phyloP scores from a whole-genome alignment of 2,113 vertebrate species.

The Rousettus leschenaultii region DNA sequence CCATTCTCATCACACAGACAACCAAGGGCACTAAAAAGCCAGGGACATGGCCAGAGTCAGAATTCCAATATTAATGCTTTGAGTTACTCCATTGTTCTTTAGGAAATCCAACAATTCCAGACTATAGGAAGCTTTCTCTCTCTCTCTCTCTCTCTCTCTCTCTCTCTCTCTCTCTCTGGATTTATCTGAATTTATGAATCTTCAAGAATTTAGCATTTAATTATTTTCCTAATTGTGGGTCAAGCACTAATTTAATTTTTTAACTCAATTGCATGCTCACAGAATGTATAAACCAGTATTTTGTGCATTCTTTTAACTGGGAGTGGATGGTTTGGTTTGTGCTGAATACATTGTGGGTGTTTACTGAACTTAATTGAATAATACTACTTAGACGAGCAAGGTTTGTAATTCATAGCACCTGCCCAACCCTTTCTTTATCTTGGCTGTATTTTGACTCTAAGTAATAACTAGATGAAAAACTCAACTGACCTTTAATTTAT shows the following conservation, averaged over 20 bases:
- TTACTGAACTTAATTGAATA: not conserved
- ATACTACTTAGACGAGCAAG: not conserved
- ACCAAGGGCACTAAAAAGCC: not conserved
- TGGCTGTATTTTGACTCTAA: not conserved
- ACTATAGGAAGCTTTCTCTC: not conserved
- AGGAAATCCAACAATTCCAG: not conserved
- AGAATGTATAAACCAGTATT: not conserved
- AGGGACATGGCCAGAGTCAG: not conserved
- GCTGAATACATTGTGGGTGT: not conserved
- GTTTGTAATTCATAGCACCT: not conserved
- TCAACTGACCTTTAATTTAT: not conserved
- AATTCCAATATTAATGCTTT: not conserved
- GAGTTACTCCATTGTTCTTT: not conserved
- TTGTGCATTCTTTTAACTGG: not conserved
- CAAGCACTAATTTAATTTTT: not conserved
- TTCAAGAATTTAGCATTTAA: not conserved
- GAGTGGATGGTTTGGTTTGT: not conserved
- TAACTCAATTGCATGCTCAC: not conserved
- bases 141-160: no score
- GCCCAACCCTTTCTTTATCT: not conserved
- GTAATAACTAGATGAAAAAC: not conserved
- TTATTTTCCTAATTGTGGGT: not conserved
- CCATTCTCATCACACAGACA: not conserved
- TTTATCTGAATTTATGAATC: not conserved
- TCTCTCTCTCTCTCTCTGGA: not conserved